Conservation (phyloP, 2,113 vertebrate genomes). For the Chamaetylas fuelleborni region DNA sequence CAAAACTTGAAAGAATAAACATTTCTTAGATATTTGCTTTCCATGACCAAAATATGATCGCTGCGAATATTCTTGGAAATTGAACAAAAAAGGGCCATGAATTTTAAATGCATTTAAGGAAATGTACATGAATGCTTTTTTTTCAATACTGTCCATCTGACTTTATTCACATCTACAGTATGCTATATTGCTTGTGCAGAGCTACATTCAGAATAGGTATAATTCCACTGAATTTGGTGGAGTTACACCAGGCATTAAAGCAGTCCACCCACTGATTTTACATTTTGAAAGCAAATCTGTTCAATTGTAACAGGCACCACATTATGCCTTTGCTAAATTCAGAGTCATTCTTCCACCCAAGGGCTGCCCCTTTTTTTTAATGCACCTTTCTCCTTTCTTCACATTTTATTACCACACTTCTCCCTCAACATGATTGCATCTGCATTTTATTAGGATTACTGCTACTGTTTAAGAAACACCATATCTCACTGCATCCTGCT, state of each 20-base stretch:
- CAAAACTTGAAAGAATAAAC: not conserved
- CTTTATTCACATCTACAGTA: not conserved
- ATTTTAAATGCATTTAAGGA: not conserved
- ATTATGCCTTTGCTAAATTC: conserved; percentile 32
- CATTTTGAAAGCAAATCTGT: conserved; percentile 45
- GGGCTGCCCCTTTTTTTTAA: not conserved
- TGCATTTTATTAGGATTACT: conserved; percentile 47
- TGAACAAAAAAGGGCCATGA: not conserved
- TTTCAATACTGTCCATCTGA: not conserved
- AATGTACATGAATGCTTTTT: not conserved
- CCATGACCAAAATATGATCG: not conserved
- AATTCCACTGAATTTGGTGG: not conserved
- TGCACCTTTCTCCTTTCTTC: conserved; percentile 31
- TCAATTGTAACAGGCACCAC: conserved; percentile 2
- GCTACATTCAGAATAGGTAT: not conserved
- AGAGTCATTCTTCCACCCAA: not conserved
- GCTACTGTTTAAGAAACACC: not conserved
- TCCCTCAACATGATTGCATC: conserved; percentile 10
- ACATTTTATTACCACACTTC: conserved; percentile 12
- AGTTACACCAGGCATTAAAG: conserved; percentile 9
- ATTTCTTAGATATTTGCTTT: not conserved
- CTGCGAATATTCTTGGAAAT: not conserved
- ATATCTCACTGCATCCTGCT: conserved; percentile 9
- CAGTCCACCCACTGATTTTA: conserved; percentile 17
- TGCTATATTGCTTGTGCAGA: not conserved